phyloP scores from a whole-genome alignment of 2,888 invertebrate species.

The Stenoptilia bipunctidactyla region DNA sequence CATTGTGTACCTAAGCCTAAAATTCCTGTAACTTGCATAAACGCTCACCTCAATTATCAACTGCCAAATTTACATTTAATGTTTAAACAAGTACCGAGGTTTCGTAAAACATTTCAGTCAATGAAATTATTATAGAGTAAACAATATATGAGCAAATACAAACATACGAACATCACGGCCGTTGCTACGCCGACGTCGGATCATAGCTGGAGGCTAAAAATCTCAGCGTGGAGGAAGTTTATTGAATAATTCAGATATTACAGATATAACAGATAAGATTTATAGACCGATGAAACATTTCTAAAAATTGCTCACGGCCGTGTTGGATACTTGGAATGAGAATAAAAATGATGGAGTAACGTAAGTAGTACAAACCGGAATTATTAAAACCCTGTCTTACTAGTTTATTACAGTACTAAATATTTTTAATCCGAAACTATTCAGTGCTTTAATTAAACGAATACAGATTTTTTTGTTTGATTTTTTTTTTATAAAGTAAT shows the following conservation, averaged over 20 bases:
- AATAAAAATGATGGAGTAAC: neutral
- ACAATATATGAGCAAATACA: constrained; percentile 50
- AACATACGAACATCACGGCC: constrained; percentile 47
- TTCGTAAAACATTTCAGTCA: constrained; percentile 47
- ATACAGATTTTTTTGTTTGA: no score
- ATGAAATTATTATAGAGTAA: constrained; percentile 60
- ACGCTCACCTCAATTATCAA: no score
- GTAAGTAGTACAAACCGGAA: no score
- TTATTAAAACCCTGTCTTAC: no score
- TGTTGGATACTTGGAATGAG: constrained; percentile 7
- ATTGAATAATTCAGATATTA: constrained; percentile 39
- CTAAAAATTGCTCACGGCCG: constrained; percentile 47
- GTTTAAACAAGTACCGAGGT: no score
- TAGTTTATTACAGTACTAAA: no score
- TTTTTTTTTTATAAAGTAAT: no score
- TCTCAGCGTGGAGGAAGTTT: constrained; percentile 46
- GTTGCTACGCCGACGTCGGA: constrained; percentile 49
- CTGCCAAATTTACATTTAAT: no score
- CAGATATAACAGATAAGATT: constrained; percentile 47
- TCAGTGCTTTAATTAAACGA: no score
- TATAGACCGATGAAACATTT: constrained; percentile 49
- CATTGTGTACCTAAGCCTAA: no score
- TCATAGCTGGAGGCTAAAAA: constrained; percentile 20
- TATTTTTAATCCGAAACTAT: no score
- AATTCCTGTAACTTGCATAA: no score